Base-by-base conservation (phyloP, 2,797 vertebrate species). In the Champsocephalus gunnari region DNA sequence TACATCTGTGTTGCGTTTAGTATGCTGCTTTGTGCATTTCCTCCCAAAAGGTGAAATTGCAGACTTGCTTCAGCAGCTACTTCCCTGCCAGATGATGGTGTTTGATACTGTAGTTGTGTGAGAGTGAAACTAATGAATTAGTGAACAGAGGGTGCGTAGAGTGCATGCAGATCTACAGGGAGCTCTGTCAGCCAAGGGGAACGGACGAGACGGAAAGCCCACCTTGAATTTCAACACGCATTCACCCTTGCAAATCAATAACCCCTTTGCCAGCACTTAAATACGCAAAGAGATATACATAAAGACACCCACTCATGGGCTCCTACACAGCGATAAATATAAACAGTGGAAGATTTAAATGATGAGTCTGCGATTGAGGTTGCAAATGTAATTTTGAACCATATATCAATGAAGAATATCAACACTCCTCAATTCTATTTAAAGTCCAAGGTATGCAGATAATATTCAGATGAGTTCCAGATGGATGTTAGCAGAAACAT, bases 121-220 rank as follows among this genome's bases (percentile, higher is more conserved):
- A 84, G 84, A 89, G 87, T 85, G 88, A 91, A 89, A 88, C 84
- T 86, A 90, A 91, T 91, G 89, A 90, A 89, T 88, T 85, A 86
- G 85, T 83, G 80, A 84, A 82, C 73, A 86, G 81, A 82, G 86
- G 70, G 79, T 75, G 81, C 85, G 74, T 54, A 78, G 71, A 87
- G 80, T 79, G 83, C 81, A 88, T 81, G 71, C 76, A 85, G 77
- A 85, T 83, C 84, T 76, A 70, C 79, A 45, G 75, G 85, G 84
- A 87, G 75, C 76, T 74, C 75, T 55, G 77, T 85, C 79, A 84
- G 84, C 80, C 78, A 79, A 91, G 68, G 79, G 63, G 82, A 86
- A 84, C 63, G 48, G 79, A 87, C 54, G 38, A 91, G 80, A 86
- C 71, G 3, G 63, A 77, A 82, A 87, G 81, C 82, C 88, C 90